These are phyloP conservation scores for Xiphophorus hellerii DNA, from an alignment of 2,113 vertebrate genomes.

Conservation along the genomic window DNA sequence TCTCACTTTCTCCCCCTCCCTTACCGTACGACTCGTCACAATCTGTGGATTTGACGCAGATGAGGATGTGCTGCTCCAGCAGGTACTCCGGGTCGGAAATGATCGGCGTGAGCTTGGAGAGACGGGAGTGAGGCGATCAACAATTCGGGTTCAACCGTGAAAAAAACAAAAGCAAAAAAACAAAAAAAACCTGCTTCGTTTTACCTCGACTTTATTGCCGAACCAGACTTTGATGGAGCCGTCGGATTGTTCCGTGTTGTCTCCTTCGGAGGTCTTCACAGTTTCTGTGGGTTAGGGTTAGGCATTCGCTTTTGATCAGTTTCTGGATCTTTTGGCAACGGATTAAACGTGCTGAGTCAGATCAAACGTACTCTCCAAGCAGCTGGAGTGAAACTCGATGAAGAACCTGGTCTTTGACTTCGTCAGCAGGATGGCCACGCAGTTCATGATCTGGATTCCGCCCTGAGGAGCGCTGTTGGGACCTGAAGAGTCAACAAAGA, in stretches of 20 bases:
- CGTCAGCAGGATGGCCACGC: constrained; percentile 87
- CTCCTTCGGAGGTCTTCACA: constrained; percentile 92
- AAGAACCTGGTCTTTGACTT: constrained; percentile 98
- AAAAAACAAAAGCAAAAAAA: too few relatives aligned
- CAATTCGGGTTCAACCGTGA: too few relatives aligned
- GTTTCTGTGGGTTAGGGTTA: constrained; percentile 79
- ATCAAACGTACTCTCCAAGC: constrained; percentile 87
- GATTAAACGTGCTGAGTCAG: background rate
- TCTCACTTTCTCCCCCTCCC: background rate
- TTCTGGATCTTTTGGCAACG: background rate
- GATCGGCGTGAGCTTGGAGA: constrained; percentile 90
- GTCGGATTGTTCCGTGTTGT: constrained; percentile 87
- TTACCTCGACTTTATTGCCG: constrained; percentile 89
- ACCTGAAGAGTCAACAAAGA: constrained; percentile 72
- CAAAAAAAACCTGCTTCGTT: background rate
- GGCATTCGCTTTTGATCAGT: background rate
- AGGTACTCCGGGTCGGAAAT: constrained; percentile 97
- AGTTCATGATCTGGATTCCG: constrained; percentile 91
- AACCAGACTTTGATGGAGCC: constrained; percentile 92
- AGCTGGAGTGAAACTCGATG: constrained; percentile 95
- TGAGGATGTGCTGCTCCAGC: constrained; percentile 95
- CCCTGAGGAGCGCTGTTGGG: constrained; percentile 85
- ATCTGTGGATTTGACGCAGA: constrained; percentile 95
- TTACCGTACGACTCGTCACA: constrained; percentile 95
- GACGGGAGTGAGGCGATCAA: background rate